phyloP scores from a whole-genome alignment of 2,113 vertebrate genomes.

The Ptilonorhynchus violaceus region DNA sequence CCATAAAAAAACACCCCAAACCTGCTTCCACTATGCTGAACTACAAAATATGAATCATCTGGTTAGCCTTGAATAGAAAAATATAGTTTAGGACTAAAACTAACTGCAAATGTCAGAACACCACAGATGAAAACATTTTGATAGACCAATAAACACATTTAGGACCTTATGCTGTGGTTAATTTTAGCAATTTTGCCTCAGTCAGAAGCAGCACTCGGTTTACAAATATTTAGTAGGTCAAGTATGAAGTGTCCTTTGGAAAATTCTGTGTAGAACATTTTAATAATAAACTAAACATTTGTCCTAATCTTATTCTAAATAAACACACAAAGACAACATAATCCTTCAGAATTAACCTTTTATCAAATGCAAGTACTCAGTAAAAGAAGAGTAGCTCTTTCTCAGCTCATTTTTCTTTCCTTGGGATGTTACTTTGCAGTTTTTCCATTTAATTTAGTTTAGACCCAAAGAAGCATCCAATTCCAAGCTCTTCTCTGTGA shows the following conservation, averaged over 20 bases:
- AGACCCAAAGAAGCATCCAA: not conserved
- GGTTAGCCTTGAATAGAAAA: not conserved
- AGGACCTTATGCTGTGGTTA: not conserved
- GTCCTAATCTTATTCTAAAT: slow-evolving; percentile 22
- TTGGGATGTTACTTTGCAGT: not conserved
- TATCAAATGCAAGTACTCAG: not conserved
- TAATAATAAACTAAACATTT: slow-evolving; percentile 41
- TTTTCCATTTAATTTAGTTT: not conserved
- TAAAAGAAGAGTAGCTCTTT: not conserved
- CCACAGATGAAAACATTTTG: not conserved
- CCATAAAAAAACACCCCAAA: not conserved
- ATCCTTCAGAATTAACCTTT: slow-evolving; percentile 49
- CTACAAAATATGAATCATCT: not conserved
- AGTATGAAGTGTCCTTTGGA: not conserved
- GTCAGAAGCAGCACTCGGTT: not conserved
- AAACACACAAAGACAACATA: not conserved
- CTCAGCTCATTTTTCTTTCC: not conserved
- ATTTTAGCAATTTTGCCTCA: slow-evolving; percentile 13
- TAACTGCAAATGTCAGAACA: not conserved
- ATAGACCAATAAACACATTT: not conserved
- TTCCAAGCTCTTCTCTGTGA: not conserved
- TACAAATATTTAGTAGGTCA: slow-evolving; percentile 48
- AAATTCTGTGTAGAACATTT: not conserved
- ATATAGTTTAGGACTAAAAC: not conserved
- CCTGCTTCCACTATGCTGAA: not conserved